phyloP scores from a whole-genome alignment of 2,113 vertebrate genomes.

The Aegithalos caudatus region DNA sequence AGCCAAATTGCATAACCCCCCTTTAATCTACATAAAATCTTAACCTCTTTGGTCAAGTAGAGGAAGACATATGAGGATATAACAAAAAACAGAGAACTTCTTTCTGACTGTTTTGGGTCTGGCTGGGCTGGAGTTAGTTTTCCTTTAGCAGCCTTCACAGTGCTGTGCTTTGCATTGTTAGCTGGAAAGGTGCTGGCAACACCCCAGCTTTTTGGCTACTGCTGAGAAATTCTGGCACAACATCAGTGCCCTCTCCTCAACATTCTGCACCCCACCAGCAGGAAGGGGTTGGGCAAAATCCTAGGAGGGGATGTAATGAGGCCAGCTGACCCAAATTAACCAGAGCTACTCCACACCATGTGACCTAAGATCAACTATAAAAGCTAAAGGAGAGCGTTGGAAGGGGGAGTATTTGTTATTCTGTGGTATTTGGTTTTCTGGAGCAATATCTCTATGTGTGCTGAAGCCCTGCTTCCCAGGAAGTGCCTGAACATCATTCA shows the following conservation, averaged over 20 bases:
- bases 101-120: neutral
- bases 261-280: neutral
- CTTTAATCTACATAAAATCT: neutral
- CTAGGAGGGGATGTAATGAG: neutral
- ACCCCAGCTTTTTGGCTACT: neutral
- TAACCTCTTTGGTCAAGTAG: neutral
- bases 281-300: neutral
- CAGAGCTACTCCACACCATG: neutral
- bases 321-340: neutral
- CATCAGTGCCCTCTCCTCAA: neutral
- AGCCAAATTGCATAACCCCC: neutral
- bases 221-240: neutral
- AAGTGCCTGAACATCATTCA: fast-evolving
- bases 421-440: neutral
- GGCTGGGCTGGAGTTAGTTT: neutral
- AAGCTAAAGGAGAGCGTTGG: neutral
- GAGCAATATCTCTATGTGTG: fast-evolving
- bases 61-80: neutral
- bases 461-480: neutral
- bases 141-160: neutral
- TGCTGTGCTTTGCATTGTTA: neutral
- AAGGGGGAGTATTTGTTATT: neutral
- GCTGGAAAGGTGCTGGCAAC: neutral
- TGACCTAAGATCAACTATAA: neutral
- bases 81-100: neutral